Conservation (phyloP, 2,888 invertebrate species). For the Pemphredon lugubris region DNA sequence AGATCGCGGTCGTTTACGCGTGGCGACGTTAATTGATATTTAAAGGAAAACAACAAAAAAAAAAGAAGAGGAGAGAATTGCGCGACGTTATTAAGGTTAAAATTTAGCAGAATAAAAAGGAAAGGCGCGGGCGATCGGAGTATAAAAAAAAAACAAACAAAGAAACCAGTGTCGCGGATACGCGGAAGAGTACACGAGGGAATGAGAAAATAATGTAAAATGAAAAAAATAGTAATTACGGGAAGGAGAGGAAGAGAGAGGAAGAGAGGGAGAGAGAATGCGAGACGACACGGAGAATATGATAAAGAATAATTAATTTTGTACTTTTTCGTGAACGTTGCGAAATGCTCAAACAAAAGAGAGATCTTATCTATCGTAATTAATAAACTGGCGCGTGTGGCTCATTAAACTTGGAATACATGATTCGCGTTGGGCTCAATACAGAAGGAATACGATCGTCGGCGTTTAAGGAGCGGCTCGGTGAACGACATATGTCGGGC, state of each 20-base stretch:
- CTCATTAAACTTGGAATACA: slow-evolving; percentile 48
- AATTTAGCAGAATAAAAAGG: slow-evolving; percentile 49
- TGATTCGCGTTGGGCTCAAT: slow-evolving; percentile 55
- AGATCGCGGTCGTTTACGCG: slow-evolving; percentile 32
- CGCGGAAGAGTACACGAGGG: slow-evolving; percentile 29
- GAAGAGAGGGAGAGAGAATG: slow-evolving; percentile 31
- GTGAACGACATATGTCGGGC: slow-evolving; percentile 21
- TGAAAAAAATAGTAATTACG: slow-evolving; percentile 10
- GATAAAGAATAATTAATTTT: slow-evolving; percentile 79
- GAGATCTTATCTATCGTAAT: slow-evolving; percentile 74
- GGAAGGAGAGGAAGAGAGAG: slow-evolving; percentile 22
- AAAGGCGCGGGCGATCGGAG: slow-evolving; percentile 1
- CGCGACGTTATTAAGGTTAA: slow-evolving; percentile 62
- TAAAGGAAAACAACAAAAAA: slow-evolving; percentile 24
- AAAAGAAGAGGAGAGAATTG: slow-evolving; percentile 15
- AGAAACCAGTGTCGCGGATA: slow-evolving; percentile 2
- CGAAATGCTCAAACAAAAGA: slow-evolving; percentile 77
- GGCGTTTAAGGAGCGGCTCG: slow-evolving; percentile 49
- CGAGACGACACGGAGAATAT: slow-evolving; percentile 58
- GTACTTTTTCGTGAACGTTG: slow-evolving; percentile 79
- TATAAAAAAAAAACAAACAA: background rate
- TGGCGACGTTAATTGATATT: slow-evolving; percentile 29
- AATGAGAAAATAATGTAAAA: slow-evolving; percentile 24
- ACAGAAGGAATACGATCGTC: slow-evolving; percentile 39
- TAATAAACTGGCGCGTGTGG: slow-evolving; percentile 58